These are phyloP conservation scores for Trichonephila clavata DNA, from an alignment of 1,140 invertebrate species.

Conservation along the genomic window DNA sequence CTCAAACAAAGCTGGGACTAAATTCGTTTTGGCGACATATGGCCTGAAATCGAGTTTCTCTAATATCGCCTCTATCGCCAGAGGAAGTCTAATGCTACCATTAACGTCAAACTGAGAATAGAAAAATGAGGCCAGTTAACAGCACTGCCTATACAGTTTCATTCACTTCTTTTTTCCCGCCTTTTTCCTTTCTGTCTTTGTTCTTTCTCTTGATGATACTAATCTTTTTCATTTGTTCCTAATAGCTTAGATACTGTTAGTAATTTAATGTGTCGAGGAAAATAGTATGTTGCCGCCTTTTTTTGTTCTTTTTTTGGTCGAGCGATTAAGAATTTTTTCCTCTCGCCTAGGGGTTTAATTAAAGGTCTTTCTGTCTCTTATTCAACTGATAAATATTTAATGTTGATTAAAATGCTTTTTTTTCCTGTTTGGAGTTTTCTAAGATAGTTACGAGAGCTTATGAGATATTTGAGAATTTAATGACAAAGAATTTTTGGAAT, in stretches of 20 bases:
- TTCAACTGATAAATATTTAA: conserved; percentile 58
- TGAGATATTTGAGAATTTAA: neutral
- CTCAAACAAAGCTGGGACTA: conserved; percentile 62
- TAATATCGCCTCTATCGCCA: conserved; percentile 71
- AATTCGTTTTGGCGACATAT: conserved; percentile 74
- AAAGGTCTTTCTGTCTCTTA: neutral
- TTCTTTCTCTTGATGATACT: conserved; percentile 45
- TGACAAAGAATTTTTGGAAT: no score
- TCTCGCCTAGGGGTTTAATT: conserved; percentile 60
- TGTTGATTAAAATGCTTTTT: conserved; percentile 56
- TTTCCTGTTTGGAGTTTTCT: neutral
- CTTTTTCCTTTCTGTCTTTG: conserved; percentile 29
- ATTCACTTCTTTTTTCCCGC: conserved; percentile 41
- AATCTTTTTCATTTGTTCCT: conserved; percentile 75
- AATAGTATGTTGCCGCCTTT: conserved; percentile 30
- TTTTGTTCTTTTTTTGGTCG: conserved; percentile 15
- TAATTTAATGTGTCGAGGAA: conserved; percentile 63
- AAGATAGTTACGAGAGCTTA: neutral
- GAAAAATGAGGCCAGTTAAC: conserved; percentile 74
- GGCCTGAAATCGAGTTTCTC: conserved; percentile 69
- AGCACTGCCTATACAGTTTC: conserved; percentile 64
- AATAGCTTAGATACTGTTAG: conserved; percentile 67
- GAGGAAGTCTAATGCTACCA: conserved; percentile 65
- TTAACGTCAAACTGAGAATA: conserved; percentile 69
- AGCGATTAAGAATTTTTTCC: conserved; percentile 36